Evolutionary conservation across 2,797 vertebrate species (phyloP), one percentile per base, ranked within the genome.

Genomic region (Leptodactylus fallax): DNA sequence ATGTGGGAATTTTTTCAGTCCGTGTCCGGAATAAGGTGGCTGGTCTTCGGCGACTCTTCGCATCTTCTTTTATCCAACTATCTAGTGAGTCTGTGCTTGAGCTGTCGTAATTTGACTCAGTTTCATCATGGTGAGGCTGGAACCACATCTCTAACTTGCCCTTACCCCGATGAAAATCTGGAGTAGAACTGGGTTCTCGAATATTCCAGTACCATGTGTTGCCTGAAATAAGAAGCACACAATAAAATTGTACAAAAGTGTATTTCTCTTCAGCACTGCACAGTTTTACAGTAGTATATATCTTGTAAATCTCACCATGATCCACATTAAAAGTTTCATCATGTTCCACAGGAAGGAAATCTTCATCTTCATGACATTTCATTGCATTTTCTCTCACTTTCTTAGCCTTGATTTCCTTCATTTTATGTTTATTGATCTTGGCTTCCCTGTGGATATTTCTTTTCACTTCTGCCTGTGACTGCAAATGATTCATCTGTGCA

Each of bases 41-140:
- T 49, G 67, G 92, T 77, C 86, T 92, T 85, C 0, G 83, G 17
- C 10, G 49, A 19, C 86, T 71, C 63, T 87, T 90, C 25, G 27
- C 89, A 56, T 90, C 89, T 3, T 91, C 84, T 55, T 53, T 87
- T 19, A 90, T 90, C 84, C 79, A 87, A 7, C 92, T 93, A 0
- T 95, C 93, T 67, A 87, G 60, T 0, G 92, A 93, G 71, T 95
- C 92, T 0, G 93, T 94, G 91, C 94, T 96, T 67, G 93, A 95
- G 61, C 93, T 93, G 56, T 96, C 94, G 94, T 95, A 96, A 90
- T 95, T 94, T 17, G 94, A 76, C 82, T 96, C 91, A 71, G 90
- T 92, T 0, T 9, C 87, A n/a, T 25, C 85, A 9, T 93, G 91
- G 63, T 94, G 93, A 86, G 92, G 94, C 58, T 87, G 89, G 71